Conservation (phyloP, 2,888 invertebrate species). For the Synergus itoensis region DNA sequence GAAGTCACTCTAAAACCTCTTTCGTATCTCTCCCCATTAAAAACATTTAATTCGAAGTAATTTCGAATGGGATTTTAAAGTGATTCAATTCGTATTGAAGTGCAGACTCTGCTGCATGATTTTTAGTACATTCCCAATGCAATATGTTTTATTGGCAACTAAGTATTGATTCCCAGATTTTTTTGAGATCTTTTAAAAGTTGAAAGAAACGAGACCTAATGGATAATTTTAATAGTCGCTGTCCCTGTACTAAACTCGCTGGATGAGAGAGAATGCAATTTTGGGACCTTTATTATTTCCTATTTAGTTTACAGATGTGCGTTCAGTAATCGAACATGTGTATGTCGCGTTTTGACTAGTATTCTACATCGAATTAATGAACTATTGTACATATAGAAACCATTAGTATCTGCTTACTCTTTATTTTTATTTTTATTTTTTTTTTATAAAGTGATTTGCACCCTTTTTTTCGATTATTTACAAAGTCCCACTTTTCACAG, state of each 20-base stretch:
- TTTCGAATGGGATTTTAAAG: constrained; percentile 8
- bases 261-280: constrained; percentile 36
- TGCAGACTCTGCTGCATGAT: constrained; percentile 34
- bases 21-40: not conserved
- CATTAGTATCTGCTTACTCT: not conserved
- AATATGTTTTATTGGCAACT: constrained; percentile 38
- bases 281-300: constrained; percentile 45
- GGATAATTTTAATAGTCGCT: constrained; percentile 33
- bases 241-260: constrained; percentile 39
- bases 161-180: constrained; percentile 38
- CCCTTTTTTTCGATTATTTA: constrained; percentile 25
- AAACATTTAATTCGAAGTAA: not conserved
- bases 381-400: constrained; percentile 41
- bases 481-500: constrained; percentile 29
- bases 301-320: constrained; percentile 42
- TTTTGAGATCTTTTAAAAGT: constrained; percentile 28
- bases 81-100: not conserved
- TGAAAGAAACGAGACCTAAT: constrained; percentile 9
- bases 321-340: constrained; percentile 43
- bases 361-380: constrained; percentile 39
- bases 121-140: constrained; percentile 41
- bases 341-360: constrained; percentile 37
- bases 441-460: not conserved
- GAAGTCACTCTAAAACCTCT: constrained; percentile 37
- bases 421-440: constrained; percentile 1